Evolutionary conservation across 2,113 vertebrate species (phyloP), one percentile per base, ranked within the genome.

Genomic region (Lepisosteus oculatus): DNA sequence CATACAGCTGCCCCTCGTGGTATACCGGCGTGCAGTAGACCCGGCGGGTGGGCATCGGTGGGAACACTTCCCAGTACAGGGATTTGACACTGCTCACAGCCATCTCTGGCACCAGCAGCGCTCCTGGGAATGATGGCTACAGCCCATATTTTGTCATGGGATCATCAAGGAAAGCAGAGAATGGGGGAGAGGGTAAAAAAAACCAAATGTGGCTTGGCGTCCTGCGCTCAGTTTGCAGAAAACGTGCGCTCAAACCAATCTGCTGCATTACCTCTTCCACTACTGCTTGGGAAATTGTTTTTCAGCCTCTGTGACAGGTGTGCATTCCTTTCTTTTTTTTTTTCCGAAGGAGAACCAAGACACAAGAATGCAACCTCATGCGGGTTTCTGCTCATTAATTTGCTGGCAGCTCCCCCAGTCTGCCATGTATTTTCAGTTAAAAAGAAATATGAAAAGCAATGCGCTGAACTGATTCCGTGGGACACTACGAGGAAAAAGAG

Each of bases 11-110:
- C 68, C 93, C 93, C 11, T 94, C 93, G n/a, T 90, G 92, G 81
- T 93, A 87, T 0, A 86, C 80, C 0, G 95, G 91, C 0, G 95
- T 94, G 86, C 95, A 95, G 86, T 99, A 99, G 8, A 99, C 97
- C 0, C 97, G 92, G 55, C 90, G 86, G 15, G 94, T 93, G 15
- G 94, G 91, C 97, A 99, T 96, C 62, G 94, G 78, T 0, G 97
- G 97, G 79, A 98, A 94, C 70, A 87, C 79, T 86, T 93, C 94
- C 97, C 97, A 99, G 79, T 79, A 82, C 77, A 97, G 92, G 82
- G 92, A 89, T 68, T 90, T 92, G 63, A 91, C 83, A 74, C 87
- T 85, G 84, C 85, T 87, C 83, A 94, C 83, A 68, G 92, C 90
- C 95, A 97, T 97, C 83, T 85, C 86, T 57, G 83, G 91, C 79